phyloP scores from a whole-genome alignment of 2,797 vertebrate genomes.

The Sebastes paucispinis region DNA sequence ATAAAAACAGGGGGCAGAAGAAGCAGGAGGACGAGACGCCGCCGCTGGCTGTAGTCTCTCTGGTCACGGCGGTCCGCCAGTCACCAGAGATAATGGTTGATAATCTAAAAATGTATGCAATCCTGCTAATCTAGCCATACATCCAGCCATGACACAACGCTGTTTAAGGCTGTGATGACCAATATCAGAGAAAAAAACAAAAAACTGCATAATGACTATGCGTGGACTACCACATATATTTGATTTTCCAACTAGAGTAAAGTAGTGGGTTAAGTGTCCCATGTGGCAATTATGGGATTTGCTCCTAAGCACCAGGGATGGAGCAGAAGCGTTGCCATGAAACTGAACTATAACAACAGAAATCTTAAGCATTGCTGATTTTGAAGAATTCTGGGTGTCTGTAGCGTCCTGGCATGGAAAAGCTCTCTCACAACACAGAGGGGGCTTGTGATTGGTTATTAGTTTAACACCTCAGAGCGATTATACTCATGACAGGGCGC shows the following conservation, averaged over 20 bases:
- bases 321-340: neutral
- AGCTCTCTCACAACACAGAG: slow-evolving; percentile 1
- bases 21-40: no score
- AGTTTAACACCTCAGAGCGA: slow-evolving; percentile 22
- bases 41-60: no score
- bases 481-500: neutral
- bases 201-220: neutral
- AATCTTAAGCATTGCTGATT: slow-evolving; percentile 17
- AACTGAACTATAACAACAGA: slow-evolving; percentile 19
- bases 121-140: neutral
- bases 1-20: no score
- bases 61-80: no score
- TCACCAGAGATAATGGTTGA: no score
- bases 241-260: slow-evolving; percentile 47
- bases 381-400: slow-evolving; percentile 4
- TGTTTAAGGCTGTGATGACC: neutral
- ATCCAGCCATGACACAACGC: neutral
- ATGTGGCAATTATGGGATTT: slow-evolving; percentile 41
- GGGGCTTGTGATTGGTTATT: slow-evolving; percentile 32
- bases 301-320: slow-evolving; percentile 6
- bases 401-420: neutral
- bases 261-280: slow-evolving; percentile 2
- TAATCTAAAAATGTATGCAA: neutral
- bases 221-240: neutral
- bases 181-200: neutral